phyloP scores from a whole-genome alignment of 1,140 invertebrate genomes.

The Drosophila orena region DNA sequence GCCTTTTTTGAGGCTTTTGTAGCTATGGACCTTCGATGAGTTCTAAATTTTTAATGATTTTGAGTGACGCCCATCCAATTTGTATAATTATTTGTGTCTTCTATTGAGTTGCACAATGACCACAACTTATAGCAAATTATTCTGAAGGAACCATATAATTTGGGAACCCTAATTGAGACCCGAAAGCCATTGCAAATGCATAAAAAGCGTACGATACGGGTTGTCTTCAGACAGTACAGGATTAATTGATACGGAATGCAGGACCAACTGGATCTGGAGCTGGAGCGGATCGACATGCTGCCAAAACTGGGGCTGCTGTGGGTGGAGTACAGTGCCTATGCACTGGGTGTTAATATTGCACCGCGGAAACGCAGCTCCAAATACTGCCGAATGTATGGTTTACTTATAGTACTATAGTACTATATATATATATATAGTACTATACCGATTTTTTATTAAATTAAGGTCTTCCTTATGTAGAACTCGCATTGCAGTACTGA shows the following conservation, averaged over 20 bases:
- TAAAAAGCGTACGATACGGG: conserved; percentile 39
- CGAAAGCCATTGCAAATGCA: conserved; percentile 24
- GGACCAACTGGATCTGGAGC: conserved; percentile 54
- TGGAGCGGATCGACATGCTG: conserved; percentile 53
- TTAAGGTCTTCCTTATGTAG: conserved; percentile 5
- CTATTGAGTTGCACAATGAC: conserved; percentile 56
- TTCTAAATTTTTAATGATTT: conserved; percentile 67
- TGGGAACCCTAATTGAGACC: conserved; percentile 50
- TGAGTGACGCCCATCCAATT: conserved; percentile 48
- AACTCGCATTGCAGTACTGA: conserved; percentile 23
- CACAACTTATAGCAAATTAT: conserved; percentile 55
- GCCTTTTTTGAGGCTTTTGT: neutral
- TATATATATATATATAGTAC: too few species aligned
- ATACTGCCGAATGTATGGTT: conserved; percentile 50
- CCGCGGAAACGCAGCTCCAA: conserved; percentile 61
- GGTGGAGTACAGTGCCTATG: conserved; percentile 63
- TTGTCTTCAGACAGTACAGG: conserved; percentile 31
- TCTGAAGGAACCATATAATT: conserved; percentile 65
- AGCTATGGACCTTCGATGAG: conserved; percentile 16
- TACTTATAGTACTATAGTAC: neutral
- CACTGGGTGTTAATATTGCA: conserved; percentile 60
- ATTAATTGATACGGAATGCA: conserved; percentile 38
- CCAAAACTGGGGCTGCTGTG: conserved; percentile 60
- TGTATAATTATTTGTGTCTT: conserved; percentile 45
- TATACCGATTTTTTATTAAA: neutral